Conservation (phyloP, 2,797 vertebrate genomes). For the Ficedula albicollis region DNA sequence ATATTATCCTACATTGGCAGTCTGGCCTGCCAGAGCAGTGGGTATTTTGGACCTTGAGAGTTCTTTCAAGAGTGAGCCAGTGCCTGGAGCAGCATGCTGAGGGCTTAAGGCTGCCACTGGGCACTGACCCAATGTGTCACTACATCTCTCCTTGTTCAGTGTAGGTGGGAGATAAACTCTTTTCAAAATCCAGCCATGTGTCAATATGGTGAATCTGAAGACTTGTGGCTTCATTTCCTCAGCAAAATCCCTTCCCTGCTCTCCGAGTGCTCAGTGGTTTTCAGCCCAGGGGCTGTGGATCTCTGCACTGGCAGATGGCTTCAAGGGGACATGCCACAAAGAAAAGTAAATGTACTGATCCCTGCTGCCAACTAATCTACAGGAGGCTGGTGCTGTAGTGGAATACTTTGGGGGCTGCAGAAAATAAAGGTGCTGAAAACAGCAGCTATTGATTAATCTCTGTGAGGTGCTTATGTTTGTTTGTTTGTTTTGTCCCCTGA, state of each 20-base stretch:
- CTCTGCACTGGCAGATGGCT: neutral
- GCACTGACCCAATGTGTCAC: neutral
- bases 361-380: neutral
- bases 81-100: neutral
- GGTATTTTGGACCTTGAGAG: neutral
- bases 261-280: neutral
- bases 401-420: neutral
- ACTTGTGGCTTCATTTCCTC: neutral
- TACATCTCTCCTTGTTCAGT: neutral
- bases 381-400: neutral
- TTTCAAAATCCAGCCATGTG: neutral
- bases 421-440: neutral
- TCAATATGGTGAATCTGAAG: neutral
- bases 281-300: neutral
- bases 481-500: neutral
- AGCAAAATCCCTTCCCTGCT: neutral
- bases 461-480: neutral
- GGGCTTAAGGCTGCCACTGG: neutral
- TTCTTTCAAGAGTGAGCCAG: neutral
- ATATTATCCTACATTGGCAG: accelerated
- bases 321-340: neutral
- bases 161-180: neutral
- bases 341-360: neutral
- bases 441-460: neutral
- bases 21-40: neutral